These are phyloP conservation scores for Drosophila nigrodunni DNA, from an alignment of 1,140 invertebrate genomes.

Conservation along the genomic window DNA sequence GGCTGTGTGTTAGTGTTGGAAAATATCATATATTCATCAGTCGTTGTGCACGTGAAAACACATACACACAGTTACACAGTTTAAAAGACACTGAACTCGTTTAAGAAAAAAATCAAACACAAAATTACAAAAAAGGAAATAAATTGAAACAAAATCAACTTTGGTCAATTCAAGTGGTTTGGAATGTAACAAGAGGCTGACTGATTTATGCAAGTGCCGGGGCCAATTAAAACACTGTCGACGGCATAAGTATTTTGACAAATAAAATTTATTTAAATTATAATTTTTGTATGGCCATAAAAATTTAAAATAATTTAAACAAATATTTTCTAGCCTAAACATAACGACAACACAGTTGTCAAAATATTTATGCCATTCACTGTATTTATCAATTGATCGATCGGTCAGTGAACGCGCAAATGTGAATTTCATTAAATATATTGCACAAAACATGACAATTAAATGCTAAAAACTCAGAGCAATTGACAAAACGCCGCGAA, in stretches of 20 bases:
- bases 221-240: conserved; percentile 9
- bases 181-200: conserved; percentile 49
- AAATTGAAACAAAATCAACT: conserved; percentile 22
- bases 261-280: background rate
- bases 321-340: background rate
- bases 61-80: conserved; percentile 34
- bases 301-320: too few species aligned
- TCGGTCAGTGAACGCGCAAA: conserved; percentile 70
- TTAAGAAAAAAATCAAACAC: background rate
- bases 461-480: conserved; percentile 51
- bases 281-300: too few species aligned
- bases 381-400: conserved; percentile 31
- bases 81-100: conserved; percentile 1
- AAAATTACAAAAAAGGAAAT: conserved; percentile 17
- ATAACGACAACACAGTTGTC: too few species aligned
- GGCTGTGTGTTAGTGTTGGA: conserved; percentile 21
- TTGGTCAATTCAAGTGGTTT: conserved; percentile 20
- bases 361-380: too few species aligned
- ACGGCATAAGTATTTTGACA: background rate
- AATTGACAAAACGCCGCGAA: conserved; percentile 52
- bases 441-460: conserved; percentile 72
- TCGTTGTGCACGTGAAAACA: conserved; percentile 70
- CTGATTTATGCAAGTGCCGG: conserved; percentile 56
- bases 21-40: conserved; percentile 68
- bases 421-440: conserved; percentile 66